Percentiles rank a stretch among this genome's conserved stretches.
Conservation (phyloP, 2,113 vertebrate genomes). For the Myotis yumanensis region DNA sequence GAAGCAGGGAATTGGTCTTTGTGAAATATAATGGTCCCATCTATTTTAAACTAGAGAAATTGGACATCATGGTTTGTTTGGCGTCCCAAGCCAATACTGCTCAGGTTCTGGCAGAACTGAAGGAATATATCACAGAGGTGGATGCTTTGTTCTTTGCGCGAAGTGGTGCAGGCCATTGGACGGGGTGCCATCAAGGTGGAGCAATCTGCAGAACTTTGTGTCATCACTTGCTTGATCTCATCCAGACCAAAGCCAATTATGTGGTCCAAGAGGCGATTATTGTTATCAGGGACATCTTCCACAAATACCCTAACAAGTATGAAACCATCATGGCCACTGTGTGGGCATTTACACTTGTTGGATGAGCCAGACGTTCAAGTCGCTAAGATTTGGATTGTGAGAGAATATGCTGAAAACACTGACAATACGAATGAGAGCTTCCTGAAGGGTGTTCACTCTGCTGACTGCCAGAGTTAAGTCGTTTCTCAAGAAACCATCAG, state of each 20-base stretch:
- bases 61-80: neutral
- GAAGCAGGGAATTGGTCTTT: neutral
- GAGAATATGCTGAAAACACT: conserved; percentile 97
- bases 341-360: conserved; percentile 97
- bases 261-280: neutral
- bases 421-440: conserved; percentile 94
- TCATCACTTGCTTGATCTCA: neutral
- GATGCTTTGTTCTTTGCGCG: too few species aligned
- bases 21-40: neutral
- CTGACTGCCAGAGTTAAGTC: conserved; percentile 93
- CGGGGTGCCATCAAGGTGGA: neutral
- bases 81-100: neutral
- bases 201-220: neutral
- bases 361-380: conserved; percentile 97
- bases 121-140: neutral
- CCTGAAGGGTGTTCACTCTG: conserved; percentile 87
- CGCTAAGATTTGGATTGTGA: conserved; percentile 99
- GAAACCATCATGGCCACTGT: conserved; percentile 99
- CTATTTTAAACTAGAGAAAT: neutral
- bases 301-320: conserved; percentile 77
- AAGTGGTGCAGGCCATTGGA: neutral
- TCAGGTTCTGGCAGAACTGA: neutral
- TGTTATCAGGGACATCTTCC: neutral
- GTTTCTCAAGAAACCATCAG: conserved; percentile 93
- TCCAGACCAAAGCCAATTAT: neutral